Evolutionary conservation across 2,113 vertebrate species (phyloP), one percentile per base, ranked within the genome.

Genomic region (Myodes glareolus): DNA sequence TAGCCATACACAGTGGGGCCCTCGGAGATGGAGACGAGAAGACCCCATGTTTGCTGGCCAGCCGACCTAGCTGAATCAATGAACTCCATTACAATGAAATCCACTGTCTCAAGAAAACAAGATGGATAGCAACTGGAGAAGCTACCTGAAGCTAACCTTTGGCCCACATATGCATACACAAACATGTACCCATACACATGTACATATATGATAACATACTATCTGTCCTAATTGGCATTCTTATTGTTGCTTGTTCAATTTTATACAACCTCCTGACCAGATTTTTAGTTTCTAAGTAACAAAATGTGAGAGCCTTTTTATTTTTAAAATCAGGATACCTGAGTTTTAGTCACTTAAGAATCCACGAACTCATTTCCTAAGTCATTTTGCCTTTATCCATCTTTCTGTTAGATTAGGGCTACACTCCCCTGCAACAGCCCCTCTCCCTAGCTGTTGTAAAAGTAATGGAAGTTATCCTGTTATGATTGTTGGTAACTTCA

Each of bases 371-470:
- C 10, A 45, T 90, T 87, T 91, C 11, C 11, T 52, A 58, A 50
- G 39, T 55, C 70, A 50, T 68, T 11, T 73, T 2, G 42, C 4
- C 19, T 50, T 77, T 61, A 8, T 73, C 72, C 10, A 14, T 84
- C 19, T 33, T 90, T 3, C 7, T 17, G 39, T 42, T 39, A 61
- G 80, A 16, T 8, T 61, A 25, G 6, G 12, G 36, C 21, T 61
- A 39, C 3, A n/a, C 52, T 39, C 52, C n/a, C 36, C 36, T 61
- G 23, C 23, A 61, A 13, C 23, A 84, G 6, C 11, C 11, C 13
- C 12, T 36, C 6, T 12, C 7, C 3, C 2, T 1, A 25, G n/a
- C 3, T 63, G 12, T 11, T 82, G 5, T 39, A 39, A n/a, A 55
- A n/a, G 10, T 23, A 63, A 84, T 42, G n/a, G 23, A 55, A 63